Evolutionary conservation across 2,113 vertebrate genomes (phyloP), one percentile per base, ranked within the genome.

Genomic region (Erinaceus europaeus): DNA sequence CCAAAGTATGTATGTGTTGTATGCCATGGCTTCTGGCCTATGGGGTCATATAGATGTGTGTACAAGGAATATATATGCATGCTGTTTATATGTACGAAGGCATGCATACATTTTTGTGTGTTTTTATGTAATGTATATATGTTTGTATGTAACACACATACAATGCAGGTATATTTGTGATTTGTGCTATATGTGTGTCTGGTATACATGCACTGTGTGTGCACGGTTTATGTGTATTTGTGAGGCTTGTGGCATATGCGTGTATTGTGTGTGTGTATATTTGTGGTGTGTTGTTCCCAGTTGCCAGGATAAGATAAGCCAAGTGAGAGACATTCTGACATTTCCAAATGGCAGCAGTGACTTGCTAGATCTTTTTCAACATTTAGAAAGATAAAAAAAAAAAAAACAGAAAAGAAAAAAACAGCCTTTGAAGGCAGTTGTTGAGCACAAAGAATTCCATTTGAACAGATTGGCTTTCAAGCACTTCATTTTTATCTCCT

Each of bases 301-400:
- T 64, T 44, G 32, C 40, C 11, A 23, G 23, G 72, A 18, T n/a
- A 13, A 78, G 32, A 32, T 36, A 76, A 36, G 13, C 20, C 21
- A 64, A 86, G 48, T 38, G 50, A 72, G 44, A 87, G 38, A 93
- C 18, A 65, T 90, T 89, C 77, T 91, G 93, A 90, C 75, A 72
- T 93, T 95, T 94, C 23, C 23, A 90, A 91, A 48, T 86, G 72
- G 27, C 74, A 38, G 42, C 64, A 90, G 67, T 88, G 85, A 85
- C 85, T 83, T 92, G 82, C 64, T 59, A 38, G 52, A 27, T 75
- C 61, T 83, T 48, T 71, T 57, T 25, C 57, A 55, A 77, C 50
- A 77, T 82, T 77, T 52, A 83, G 57, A 78, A 64, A 71, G 65
- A 72, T 42, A 29, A 9, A 55, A 48, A 77, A 57, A 72, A 14